These are phyloP conservation scores for Caenorhabditis plicata DNA, from an alignment of 2,888 invertebrate genomes.

Conservation along the genomic window DNA sequence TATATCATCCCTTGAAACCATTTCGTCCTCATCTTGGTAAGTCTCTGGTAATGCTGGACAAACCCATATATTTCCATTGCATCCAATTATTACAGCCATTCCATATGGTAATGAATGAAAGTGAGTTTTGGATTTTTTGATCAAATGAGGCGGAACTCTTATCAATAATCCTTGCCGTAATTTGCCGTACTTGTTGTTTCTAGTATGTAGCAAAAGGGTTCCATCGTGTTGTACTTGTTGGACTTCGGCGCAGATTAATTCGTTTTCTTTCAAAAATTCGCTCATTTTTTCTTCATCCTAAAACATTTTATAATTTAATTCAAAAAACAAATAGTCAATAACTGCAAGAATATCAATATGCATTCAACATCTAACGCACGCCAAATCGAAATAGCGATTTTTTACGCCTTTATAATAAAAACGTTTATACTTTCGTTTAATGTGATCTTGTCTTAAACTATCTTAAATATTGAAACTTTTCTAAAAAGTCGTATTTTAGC, in stretches of 20 bases:
- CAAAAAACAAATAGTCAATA: no score
- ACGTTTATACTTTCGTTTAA: no score
- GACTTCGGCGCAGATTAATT: constrained; percentile 80
- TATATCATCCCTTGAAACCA: constrained; percentile 73
- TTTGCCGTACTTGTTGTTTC: constrained; percentile 95
- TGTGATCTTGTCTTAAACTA: no score
- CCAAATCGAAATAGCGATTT: no score
- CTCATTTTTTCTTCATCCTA: constrained; percentile 98
- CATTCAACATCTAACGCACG: no score
- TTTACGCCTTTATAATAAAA: no score
- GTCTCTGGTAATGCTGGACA: constrained; percentile 67
- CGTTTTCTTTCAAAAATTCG: constrained; percentile 87
- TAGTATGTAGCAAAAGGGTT: constrained; percentile 86
- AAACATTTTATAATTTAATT: no score
- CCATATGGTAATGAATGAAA: constrained; percentile 91
- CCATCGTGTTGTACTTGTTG: constrained; percentile 79
- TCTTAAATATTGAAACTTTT: no score
- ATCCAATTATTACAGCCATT: constrained; percentile 87
- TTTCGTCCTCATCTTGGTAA: constrained; percentile 73
- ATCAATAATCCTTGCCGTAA: constrained; percentile 69
- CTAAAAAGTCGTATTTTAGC: no score
- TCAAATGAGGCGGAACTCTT: constrained; percentile 79
- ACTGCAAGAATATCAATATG: constrained; percentile 5
- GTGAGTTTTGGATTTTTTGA: constrained; percentile 90
- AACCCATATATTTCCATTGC: constrained; percentile 85